Conservation (phyloP, 2,797 vertebrate genomes). For the Sebastes nivosus region DNA sequence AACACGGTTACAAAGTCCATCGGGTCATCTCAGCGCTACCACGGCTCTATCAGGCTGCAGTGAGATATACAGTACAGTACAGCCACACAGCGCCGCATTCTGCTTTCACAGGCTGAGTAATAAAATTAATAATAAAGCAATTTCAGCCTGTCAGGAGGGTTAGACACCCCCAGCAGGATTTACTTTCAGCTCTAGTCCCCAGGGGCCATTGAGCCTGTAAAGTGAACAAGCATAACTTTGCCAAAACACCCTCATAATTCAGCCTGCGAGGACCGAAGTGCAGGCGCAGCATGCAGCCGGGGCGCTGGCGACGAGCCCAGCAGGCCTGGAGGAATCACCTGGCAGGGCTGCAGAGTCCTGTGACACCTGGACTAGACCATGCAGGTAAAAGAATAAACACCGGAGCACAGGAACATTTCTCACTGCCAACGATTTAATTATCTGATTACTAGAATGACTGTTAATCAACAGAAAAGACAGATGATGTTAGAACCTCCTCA, state of each 20-base stretch:
- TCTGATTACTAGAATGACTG: slow-evolving; percentile 4
- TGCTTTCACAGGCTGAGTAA: neutral
- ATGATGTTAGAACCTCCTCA: neutral
- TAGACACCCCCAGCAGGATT: slow-evolving; percentile 6
- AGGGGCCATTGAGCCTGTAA: neutral
- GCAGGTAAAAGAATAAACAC: neutral
- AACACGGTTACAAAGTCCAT: neutral
- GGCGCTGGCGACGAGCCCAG: slow-evolving; percentile 17
- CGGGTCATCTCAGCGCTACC: neutral
- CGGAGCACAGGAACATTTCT: neutral
- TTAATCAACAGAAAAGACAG: neutral
- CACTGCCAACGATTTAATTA: slow-evolving; percentile 1
- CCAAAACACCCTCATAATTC: slow-evolving; percentile 45
- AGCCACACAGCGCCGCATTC: too few species aligned
- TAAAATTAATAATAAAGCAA: slow-evolving; percentile 20
- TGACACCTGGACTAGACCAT: neutral
- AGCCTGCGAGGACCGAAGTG: slow-evolving; percentile 19
- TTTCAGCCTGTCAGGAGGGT: slow-evolving; percentile 17
- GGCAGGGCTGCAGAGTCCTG: neutral
- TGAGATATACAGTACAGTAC: neutral
- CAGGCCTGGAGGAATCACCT: neutral
- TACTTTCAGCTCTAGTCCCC: neutral
- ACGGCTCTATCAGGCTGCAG: neutral
- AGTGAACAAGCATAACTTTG: slow-evolving; percentile 5
- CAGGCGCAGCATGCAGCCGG: slow-evolving; percentile 3